phyloP scores from a whole-genome alignment of 1,140 invertebrate genomes.

The Calephelis virginiensis region DNA sequence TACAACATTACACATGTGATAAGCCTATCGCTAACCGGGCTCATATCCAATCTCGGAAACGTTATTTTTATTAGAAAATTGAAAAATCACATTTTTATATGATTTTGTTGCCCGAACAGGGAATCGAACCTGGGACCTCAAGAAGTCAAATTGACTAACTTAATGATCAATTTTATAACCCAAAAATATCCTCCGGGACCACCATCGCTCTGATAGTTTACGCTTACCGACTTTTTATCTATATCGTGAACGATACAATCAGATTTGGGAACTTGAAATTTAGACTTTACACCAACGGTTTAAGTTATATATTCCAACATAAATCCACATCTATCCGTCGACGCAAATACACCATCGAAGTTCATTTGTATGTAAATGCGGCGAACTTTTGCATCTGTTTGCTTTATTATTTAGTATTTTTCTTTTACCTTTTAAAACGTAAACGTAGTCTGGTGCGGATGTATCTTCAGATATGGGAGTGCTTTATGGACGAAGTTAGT shows the following conservation, averaged over 20 bases:
- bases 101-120: too few species aligned
- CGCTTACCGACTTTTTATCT: slow-evolving; percentile 3
- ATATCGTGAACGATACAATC: neutral
- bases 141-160: too few species aligned
- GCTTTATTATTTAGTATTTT: slow-evolving; percentile 39
- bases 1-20: too few species aligned
- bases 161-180: too few species aligned
- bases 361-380: slow-evolving; percentile 47
- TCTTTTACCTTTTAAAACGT: slow-evolving; percentile 30
- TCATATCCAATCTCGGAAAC: too few species aligned
- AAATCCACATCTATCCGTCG: slow-evolving; percentile 12
- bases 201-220: neutral
- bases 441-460: slow-evolving; percentile 12
- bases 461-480: slow-evolving; percentile 9
- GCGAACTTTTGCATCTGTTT: slow-evolving; percentile 38
- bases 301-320: slow-evolving; percentile 8
- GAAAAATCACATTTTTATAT: too few species aligned
- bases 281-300: slow-evolving; percentile 1
- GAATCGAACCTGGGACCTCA: too few species aligned
- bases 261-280: neutral
- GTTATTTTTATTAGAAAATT: too few species aligned
- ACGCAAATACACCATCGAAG: slow-evolving; percentile 24
- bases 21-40: too few species aligned
- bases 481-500: slow-evolving; percentile 13
- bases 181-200: neutral